Evolutionary conservation across 2,113 vertebrate species (phyloP).

Genomic region (Puma concolor): DNA sequence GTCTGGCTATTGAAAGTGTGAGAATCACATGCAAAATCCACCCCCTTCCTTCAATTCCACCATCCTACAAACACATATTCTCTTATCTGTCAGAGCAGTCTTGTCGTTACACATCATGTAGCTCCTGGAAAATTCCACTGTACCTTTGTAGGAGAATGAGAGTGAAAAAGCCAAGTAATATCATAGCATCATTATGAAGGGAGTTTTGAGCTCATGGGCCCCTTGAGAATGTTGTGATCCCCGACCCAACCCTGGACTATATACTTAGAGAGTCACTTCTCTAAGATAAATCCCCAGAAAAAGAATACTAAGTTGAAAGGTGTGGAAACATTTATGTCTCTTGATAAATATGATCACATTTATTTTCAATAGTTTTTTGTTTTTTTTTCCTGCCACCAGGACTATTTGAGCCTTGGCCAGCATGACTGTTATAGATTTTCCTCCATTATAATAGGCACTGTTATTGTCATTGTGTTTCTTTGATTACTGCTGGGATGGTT

Average conservation of each 20-base stretch:
- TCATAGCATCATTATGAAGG: neutral
- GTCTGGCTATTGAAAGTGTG: neutral
- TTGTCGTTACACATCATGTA: neutral
- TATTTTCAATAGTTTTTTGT: slow-evolving; percentile 1
- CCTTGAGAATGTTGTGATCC: neutral
- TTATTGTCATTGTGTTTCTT: neutral
- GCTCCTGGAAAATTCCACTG: neutral
- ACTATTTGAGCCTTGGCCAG: neutral
- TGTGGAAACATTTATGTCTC: neutral
- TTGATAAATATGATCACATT: slow-evolving; percentile 1
- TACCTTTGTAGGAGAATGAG: neutral
- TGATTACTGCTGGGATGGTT: neutral
- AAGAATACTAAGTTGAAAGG: slow-evolving; percentile 13
- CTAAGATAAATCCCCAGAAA: neutral
- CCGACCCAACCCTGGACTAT: neutral
- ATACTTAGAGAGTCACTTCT: slow-evolving; percentile 18
- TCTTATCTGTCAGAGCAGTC: neutral
- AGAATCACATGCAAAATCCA: neutral
- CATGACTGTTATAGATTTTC: neutral
- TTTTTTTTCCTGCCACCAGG: neutral
- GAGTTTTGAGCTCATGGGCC: neutral
- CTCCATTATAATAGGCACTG: neutral
- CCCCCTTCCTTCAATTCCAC: neutral
- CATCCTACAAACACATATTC: neutral
- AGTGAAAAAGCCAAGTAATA: neutral